Base-by-base conservation (phyloP, 2,888 invertebrate species). In the Yponomeuta plumbellus region DNA sequence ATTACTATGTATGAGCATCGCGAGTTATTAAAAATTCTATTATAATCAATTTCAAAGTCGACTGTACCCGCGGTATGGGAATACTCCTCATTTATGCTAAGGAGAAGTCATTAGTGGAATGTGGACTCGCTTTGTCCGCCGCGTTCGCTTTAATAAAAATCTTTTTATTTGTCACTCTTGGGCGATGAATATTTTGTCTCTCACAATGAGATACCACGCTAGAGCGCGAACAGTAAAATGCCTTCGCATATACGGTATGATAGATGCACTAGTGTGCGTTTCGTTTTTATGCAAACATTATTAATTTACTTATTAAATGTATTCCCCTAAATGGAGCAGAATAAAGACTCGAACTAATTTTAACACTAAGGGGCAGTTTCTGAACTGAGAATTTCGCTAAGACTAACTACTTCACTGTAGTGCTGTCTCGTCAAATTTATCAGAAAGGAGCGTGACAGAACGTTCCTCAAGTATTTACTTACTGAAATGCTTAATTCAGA, bases 61-160 rank as follows among this genome's bases (percentile, higher is more conserved):
- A 22, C 59, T 59, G 34, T n/a, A 44, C 8, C 57, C 10, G 17
- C 26, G 26, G 58, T 65, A 57, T 17, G 63, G 63, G 63, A 63
- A 34, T 11, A 5, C 44, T 40, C 11, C 40, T 63, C 63, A 63
- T 63, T 63, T 63, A 63, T 63, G 11, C 52, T 13, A 5, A 40
- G 40, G 62, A 34, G 63, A 63, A 74, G 75, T 82, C 81, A 81
- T 84, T 84, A 83, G 82, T 79, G 77, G 77, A 77, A 76, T 76
- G 77, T 74, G 79, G 71, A 76, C 78, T 70, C 74, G 76, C 76
- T 80, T 78, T 80, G 77, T 81, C 77, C 77, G 73, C 34, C 74
- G 74, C 69, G 75, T 73, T 74, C 73, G 63, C 75, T 76, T 73
- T 73, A 73, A 75, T 77, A 76, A 79, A 75, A 76, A 74, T 70